Evolutionary conservation across 2,113 vertebrate genomes (phyloP).

Genomic region (Phaethornis superciliosus): DNA sequence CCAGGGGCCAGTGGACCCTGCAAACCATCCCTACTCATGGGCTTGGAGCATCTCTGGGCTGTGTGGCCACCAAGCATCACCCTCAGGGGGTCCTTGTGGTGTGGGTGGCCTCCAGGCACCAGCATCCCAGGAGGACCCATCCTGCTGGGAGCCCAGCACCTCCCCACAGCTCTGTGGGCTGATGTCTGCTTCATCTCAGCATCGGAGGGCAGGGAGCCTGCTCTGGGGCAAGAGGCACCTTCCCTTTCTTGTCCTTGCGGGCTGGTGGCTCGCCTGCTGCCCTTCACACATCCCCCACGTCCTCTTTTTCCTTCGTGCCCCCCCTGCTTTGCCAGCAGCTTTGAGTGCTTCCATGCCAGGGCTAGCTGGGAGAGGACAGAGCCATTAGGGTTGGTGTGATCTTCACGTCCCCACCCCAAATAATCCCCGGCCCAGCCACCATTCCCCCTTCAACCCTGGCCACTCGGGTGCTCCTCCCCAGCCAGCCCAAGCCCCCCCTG

Average conservation of each 20-base stretch:
- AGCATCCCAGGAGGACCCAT: neutral
- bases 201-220: neutral
- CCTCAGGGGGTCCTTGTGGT: constrained; percentile 74
- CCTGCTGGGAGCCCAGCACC: neutral
- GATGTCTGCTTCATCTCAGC: accelerated
- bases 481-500: neutral
- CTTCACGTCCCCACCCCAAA: neutral
- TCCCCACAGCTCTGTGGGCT: neutral
- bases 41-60: constrained; percentile 81
- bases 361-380: constrained; percentile 6
- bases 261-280: accelerated
- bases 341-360: accelerated
- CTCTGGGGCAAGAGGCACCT: neutral
- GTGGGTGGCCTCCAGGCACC: constrained; percentile 76
- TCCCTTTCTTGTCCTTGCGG: accelerated
- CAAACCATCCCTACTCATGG: constrained; percentile 80
- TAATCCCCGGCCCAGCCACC: neutral
- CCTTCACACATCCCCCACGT: neutral
- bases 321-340: neutral
- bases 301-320: neutral
- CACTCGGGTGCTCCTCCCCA: neutral
- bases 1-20: accelerated
- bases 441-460: too few species aligned
- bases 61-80: constrained; percentile 80
- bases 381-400: neutral